Percentiles rank a stretch among this genome's conserved stretches.
Evolutionary conservation across 2,113 vertebrate genomes (phyloP).

Genomic region (Epinephelus moara): DNA sequence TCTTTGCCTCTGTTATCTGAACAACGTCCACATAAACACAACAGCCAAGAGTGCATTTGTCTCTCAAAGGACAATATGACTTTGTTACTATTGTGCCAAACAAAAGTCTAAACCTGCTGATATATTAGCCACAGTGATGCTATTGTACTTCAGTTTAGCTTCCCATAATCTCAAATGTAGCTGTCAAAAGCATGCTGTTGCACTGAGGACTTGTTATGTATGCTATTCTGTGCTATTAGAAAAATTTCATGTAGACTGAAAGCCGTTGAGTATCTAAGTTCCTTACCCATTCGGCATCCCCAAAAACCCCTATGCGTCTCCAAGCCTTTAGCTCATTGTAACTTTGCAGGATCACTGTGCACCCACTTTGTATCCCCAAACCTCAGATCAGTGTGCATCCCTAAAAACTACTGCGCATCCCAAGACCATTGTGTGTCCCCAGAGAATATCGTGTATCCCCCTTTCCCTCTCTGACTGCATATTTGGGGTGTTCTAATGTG

Average conservation of each 20-base stretch:
- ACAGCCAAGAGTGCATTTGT: background rate
- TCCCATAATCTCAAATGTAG: background rate
- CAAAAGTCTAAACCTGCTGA: background rate
- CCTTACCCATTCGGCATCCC: background rate
- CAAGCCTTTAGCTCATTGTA: no score
- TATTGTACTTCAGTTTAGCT: background rate
- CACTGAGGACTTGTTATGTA: background rate
- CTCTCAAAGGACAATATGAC: slow-evolving; percentile 17
- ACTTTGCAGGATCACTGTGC: no score
- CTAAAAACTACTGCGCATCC: background rate
- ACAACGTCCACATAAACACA: background rate
- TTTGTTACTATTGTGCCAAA: background rate
- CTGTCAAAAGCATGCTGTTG: background rate
- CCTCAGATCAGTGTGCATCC: no score
- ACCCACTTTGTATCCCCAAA: no score
- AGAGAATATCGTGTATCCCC: background rate
- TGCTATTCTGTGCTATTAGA: no score
- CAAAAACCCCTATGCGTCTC: no score
- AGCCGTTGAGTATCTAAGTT: no score
- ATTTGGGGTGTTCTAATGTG: background rate
- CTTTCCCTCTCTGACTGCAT: background rate
- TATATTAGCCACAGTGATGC: background rate
- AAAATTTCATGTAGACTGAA: no score
- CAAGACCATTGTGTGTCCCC: no score
- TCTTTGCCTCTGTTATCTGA: background rate